A percentile compares a stretch with the other conserved stretches of the same genome.
Conservation (phyloP, 2,888 invertebrate species). For the Phyllotreta striolata region DNA sequence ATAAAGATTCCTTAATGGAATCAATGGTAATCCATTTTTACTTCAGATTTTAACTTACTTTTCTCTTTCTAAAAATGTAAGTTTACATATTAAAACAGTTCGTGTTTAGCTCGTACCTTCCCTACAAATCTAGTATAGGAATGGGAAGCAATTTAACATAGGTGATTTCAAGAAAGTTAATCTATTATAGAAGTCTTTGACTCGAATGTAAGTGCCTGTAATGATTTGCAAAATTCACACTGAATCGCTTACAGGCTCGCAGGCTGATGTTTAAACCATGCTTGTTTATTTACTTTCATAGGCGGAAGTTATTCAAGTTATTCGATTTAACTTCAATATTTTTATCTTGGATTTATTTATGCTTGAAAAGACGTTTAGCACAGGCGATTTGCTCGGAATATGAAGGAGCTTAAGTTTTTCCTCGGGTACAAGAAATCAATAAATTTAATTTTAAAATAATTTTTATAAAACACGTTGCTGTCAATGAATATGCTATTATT, state of each 20-base stretch:
- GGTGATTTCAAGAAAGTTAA: constrained; percentile 18
- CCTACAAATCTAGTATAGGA: too few relatives aligned
- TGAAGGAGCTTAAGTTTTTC: not conserved
- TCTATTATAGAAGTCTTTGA: constrained; percentile 27
- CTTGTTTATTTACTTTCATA: constrained; percentile 23
- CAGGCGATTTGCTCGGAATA: constrained; percentile 7
- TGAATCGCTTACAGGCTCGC: constrained; percentile 12
- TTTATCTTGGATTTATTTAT: constrained; percentile 20
- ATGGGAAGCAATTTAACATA: too few relatives aligned
- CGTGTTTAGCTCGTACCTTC: too few relatives aligned
- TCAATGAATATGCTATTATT: not conserved
- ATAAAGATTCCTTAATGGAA: too few relatives aligned
- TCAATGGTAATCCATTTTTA: too few relatives aligned
- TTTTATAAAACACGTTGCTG: too few relatives aligned
- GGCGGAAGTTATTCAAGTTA: constrained; percentile 20
- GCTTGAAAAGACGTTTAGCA: constrained; percentile 9
- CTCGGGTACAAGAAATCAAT: not conserved
- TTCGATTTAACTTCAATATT: constrained; percentile 13
- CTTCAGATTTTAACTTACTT: too few relatives aligned
- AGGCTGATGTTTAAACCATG: constrained; percentile 13
- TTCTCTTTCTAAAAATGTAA: too few relatives aligned
- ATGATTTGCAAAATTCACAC: constrained; percentile 27
- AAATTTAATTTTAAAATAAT: not conserved
- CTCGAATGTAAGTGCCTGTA: constrained; percentile 15
- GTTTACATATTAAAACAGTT: too few relatives aligned